phyloP scores from a whole-genome alignment of 2,797 vertebrate genomes.

The Uromys caudimaculatus region DNA sequence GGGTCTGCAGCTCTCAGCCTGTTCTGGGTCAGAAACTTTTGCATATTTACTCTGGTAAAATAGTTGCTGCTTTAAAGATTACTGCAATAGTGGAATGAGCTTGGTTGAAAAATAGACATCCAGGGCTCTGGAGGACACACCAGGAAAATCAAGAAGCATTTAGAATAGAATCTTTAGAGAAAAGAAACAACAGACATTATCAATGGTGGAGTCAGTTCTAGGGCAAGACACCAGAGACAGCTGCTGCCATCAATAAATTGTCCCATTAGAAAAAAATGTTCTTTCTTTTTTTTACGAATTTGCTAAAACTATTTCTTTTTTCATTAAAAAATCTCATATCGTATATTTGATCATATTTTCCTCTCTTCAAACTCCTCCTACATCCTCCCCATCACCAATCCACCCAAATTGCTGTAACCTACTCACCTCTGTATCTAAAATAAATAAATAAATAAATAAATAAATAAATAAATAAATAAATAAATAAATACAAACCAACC shows the following conservation, averaged over 20 bases:
- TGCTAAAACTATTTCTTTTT: not conserved
- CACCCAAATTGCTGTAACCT: not conserved
- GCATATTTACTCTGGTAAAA: not conserved
- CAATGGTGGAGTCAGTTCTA: not conserved
- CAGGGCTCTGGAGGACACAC: not conserved
- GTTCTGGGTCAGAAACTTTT: not conserved
- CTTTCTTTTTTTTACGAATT: not conserved
- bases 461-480: not conserved
- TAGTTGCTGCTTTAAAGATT: not conserved
- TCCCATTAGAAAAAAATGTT: not conserved
- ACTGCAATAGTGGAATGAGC: not conserved
- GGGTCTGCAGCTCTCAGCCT: not conserved
- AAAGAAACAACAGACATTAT: not conserved
- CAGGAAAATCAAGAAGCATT: conserved; percentile 36
- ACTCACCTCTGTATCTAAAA: not conserved
- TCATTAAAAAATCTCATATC: not conserved
- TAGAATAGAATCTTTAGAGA: not conserved
- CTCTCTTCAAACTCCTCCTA: not conserved
- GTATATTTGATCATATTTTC: not conserved
- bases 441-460: not conserved
- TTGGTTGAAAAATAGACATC: not conserved
- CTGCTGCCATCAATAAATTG: not conserved
- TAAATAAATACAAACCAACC: not conserved
- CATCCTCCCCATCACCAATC: no score
- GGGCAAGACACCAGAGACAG: not conserved